Conservation (phyloP, 2,797 vertebrate genomes). For the Micromesistius poutassou region DNA sequence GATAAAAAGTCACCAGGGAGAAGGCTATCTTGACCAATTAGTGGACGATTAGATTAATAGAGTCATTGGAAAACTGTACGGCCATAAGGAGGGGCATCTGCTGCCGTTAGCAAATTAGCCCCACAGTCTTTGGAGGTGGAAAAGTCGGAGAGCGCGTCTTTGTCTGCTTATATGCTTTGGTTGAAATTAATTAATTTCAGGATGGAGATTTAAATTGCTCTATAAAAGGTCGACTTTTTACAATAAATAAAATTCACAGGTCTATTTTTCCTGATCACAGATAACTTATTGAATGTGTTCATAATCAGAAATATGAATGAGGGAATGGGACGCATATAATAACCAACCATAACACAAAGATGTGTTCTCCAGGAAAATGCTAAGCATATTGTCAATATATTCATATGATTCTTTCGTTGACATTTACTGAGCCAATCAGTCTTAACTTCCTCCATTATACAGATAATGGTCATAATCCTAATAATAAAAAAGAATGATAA, state of each 20-base stretch:
- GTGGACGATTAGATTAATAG: constrained; percentile 74
- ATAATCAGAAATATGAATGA: background rate
- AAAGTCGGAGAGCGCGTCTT: constrained; percentile 32
- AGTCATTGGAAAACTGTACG: constrained; percentile 69
- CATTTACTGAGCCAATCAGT: background rate
- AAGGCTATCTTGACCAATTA: constrained; percentile 80
- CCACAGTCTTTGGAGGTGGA: constrained; percentile 45
- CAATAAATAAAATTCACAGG: background rate
- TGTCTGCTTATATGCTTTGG: constrained; percentile 21
- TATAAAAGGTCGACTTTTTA: background rate
- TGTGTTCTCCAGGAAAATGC: background rate
- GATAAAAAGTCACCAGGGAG: constrained; percentile 72
- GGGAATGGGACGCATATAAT: background rate
- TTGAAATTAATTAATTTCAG: constrained; percentile 43
- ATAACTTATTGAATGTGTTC: background rate
- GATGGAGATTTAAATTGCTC: background rate
- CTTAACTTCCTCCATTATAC: background rate
- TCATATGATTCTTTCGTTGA: background rate
- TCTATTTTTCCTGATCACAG: background rate
- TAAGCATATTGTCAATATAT: background rate
- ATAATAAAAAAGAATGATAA: background rate
- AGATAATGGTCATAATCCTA: background rate
- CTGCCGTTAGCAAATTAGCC: constrained; percentile 58
- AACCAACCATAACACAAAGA: too few species aligned
- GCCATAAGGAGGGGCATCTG: constrained; percentile 52